Percentiles rank a stretch among this genome's conserved stretches.
Evolutionary conservation across 2,888 invertebrate species (phyloP).

Genomic region (Lithosia quadra): DNA sequence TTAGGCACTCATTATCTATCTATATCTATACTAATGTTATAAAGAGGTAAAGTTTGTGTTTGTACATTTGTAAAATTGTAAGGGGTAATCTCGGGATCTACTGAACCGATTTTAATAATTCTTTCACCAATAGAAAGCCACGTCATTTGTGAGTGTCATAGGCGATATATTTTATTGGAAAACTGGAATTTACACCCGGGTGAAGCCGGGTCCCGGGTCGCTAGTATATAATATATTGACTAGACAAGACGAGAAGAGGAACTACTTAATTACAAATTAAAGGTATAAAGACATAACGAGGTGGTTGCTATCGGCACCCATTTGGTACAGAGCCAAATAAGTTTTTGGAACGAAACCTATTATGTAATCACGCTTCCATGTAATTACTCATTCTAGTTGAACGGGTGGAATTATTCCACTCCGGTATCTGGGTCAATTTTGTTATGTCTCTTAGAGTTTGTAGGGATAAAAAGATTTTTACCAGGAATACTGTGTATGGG

Average conservation of each 20-base stretch:
- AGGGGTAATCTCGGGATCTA: no score
- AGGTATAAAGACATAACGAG: conserved; percentile 38
- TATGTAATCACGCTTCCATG: conserved; percentile 37
- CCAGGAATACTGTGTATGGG: background rate
- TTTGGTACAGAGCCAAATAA: conserved; percentile 49
- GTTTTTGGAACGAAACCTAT: conserved; percentile 41
- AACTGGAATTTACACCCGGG: no score
- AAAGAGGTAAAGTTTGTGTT: no score
- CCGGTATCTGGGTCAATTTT: background rate
- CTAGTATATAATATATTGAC: no score
- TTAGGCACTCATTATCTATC: no score
- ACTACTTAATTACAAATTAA: conserved; percentile 36
- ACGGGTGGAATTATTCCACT: conserved; percentile 12
- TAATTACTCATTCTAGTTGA: conserved; percentile 35
- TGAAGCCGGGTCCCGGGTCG: no score
- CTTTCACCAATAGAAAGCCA: no score
- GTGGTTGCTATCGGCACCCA: conserved; percentile 36
- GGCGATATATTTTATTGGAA: no score
- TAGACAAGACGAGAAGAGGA: conserved; percentile 11
- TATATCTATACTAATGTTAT: no score
- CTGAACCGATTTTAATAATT: no score
- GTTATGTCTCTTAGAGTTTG: background rate
- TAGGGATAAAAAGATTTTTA: background rate
- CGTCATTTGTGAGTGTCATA: no score
- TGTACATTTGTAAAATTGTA: no score